A percentile compares a stretch with the other conserved stretches of the same genome.
phyloP scores from a whole-genome alignment of 1,140 invertebrate genomes.

The Pseudachorutes palmiensis region DNA sequence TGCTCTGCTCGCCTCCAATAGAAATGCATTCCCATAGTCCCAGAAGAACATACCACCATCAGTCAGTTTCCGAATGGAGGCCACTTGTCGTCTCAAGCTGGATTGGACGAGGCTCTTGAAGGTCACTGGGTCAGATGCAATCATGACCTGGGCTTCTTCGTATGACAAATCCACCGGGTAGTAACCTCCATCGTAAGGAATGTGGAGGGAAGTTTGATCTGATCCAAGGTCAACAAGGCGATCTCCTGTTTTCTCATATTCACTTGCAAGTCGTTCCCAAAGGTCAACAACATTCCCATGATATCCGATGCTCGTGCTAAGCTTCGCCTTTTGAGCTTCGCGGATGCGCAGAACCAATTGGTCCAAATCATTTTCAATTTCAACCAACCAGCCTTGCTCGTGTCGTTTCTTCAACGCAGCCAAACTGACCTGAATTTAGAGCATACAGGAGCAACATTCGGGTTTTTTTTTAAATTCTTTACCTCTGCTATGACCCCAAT shows the following conservation, averaged over 20 bases:
- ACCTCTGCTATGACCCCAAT: conserved; percentile 62
- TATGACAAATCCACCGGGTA: conserved; percentile 52
- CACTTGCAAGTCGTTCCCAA: conserved; percentile 53
- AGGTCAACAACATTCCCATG: conserved; percentile 56
- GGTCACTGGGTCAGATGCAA: conserved; percentile 48
- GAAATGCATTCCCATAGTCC: conserved; percentile 65
- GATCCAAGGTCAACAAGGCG: conserved; percentile 56
- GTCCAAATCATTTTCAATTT: conserved; percentile 49
- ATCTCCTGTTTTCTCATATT: conserved; percentile 51
- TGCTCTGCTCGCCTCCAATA: conserved; percentile 56
- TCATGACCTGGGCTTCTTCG: conserved; percentile 45
- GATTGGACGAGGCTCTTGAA: conserved; percentile 53
- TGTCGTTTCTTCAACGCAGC: conserved; percentile 54
- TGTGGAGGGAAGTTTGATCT: conserved; percentile 59
- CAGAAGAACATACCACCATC: conserved; percentile 56
- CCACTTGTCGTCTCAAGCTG: conserved; percentile 54
- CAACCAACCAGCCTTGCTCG: conserved; percentile 56
- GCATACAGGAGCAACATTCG: not conserved
- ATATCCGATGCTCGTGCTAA: conserved; percentile 54
- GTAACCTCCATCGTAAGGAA: conserved; percentile 59
- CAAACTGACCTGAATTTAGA: conserved; percentile 45
- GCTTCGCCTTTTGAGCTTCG: conserved; percentile 40
- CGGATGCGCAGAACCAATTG: conserved; percentile 48
- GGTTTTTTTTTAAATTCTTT: conserved; percentile 10
- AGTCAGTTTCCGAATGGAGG: conserved; percentile 54